Conservation (phyloP, 23 tunicate species). For the Botrylloides violaceus region DNA sequence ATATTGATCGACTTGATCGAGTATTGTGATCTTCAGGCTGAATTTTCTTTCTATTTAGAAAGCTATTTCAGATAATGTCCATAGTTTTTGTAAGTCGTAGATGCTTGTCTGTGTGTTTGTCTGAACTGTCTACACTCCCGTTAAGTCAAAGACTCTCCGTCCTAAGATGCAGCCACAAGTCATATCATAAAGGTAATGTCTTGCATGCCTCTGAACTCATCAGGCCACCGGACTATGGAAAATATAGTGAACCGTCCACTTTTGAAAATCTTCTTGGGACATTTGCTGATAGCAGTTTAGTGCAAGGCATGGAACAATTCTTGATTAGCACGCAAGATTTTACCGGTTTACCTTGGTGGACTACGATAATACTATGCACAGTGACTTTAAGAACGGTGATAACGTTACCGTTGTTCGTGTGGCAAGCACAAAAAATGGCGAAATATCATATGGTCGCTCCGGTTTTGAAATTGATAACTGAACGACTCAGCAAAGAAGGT, state of each 20-base stretch:
- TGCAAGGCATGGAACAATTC: constrained; percentile 38
- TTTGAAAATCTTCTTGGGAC: constrained; percentile 32
- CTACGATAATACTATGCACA: constrained; percentile 45
- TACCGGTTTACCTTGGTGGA: constrained; percentile 76
- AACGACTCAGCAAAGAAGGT: constrained; percentile 33
- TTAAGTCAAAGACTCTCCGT: too few species aligned
- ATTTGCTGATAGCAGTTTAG: constrained; percentile 32
- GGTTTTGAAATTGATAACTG: constrained; percentile 7
- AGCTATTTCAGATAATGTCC: too few species aligned
- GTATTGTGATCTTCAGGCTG: too few species aligned
- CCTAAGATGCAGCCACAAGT: not conserved
- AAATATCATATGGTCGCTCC: constrained; percentile 38
- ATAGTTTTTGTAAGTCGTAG: too few species aligned
- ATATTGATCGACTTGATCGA: too few species aligned
- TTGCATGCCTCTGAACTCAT: not conserved
- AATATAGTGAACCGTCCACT: constrained; percentile 36
- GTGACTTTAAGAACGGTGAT: constrained; percentile 31
- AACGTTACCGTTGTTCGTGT: constrained; percentile 46
- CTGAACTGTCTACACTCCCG: too few species aligned
- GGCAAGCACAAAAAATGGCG: constrained; percentile 39
- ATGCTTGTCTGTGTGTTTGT: too few species aligned
- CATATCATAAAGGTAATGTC: not conserved
- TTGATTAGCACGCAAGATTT: constrained; percentile 49
- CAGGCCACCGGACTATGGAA: constrained; percentile 43
- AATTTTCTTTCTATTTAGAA: too few species aligned